phyloP scores from a whole-genome alignment of 2,888 invertebrate genomes.

The Spilosoma lubricipeda region DNA sequence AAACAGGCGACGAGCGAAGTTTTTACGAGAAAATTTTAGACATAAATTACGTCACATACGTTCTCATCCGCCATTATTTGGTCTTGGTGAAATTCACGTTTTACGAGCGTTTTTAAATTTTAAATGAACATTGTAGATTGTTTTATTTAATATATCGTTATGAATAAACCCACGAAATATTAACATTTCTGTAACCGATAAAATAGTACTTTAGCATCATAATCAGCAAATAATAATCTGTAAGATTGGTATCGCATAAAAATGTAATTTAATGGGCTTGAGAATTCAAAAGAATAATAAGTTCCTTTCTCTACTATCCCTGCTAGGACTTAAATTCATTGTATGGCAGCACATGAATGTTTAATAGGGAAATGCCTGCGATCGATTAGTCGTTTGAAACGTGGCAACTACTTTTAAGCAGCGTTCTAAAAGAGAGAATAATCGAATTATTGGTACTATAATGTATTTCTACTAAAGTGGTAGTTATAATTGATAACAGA shows the following conservation, averaged over 20 bases:
- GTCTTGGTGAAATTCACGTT: conserved; percentile 71
- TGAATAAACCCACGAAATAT: neutral
- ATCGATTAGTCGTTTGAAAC: conserved; percentile 38
- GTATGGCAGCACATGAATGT: conserved; percentile 28
- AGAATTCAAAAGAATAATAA: conserved; percentile 8
- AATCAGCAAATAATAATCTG: neutral
- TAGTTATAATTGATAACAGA: neutral
- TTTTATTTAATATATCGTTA: conserved; percentile 43
- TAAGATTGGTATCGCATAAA: neutral
- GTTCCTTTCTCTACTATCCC: neutral
- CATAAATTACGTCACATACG: conserved; percentile 75
- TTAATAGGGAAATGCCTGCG: conserved; percentile 28
- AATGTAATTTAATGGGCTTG: neutral
- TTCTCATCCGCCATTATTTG: conserved; percentile 79
- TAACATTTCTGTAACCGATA: neutral
- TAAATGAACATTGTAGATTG: conserved; percentile 71
- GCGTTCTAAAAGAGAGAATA: conserved; percentile 38
- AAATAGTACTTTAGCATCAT: neutral
- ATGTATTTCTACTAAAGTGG: neutral
- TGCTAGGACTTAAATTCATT: conserved; percentile 15
- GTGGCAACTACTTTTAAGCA: conserved; percentile 28
- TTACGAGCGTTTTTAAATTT: conserved; percentile 76
- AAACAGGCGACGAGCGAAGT: conserved; percentile 67
- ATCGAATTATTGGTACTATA: conserved; percentile 26
- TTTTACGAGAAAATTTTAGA: conserved; percentile 78